Base-by-base conservation (phyloP, 2,797 vertebrate genomes). In the Pangasius larnaudii region DNA sequence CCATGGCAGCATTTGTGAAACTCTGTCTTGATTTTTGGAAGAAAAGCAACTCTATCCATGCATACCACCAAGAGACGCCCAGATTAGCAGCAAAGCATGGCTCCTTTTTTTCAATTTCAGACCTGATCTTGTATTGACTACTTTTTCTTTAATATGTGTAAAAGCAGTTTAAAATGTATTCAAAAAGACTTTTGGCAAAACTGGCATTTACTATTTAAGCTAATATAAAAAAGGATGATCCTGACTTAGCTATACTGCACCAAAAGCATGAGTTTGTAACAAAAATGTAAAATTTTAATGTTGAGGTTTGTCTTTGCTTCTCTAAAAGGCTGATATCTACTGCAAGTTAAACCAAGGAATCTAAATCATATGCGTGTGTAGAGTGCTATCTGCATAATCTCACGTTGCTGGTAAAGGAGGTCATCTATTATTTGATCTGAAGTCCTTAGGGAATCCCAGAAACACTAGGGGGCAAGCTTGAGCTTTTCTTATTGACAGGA, bases 381-480 rank as follows among this genome's bases (percentile, higher is more conserved):
- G 51, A 86, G 67, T 53, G 74, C 84, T 87, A 88, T 87, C 78
- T 88, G 80, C 71, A 90, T 89, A 80, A 85, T 78, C 69, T 88
- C 79, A 46, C 39, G 30, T 71, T 87, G 77, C 33, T 84, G 74
- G 85, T 82, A 88, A 91, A 86, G 74, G 85, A 86, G 91, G 88
- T 88, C 88, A 89, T 91, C 85, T 92, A 84, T 53, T 88, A 88
- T 91, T 79, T 88, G 75, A 90, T 92, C 59, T 85, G 24, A 63
- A 90, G 87, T 90, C 93, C 91, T 88, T 80, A 88, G 90, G 91
- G 91, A 92, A 81, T 10, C 18, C 7, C 85, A 86, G 94, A 93
- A 95, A 92, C 96, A 96, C 96, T 95, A 96, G 96, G 94, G 95
- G 96, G 96, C 96, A 95, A 92, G 87, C 95, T 95, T 95, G 92